Percentiles rank a stretch among this genome's conserved stretches.
These are phyloP conservation scores for Ellobium chinense DNA, from an alignment of 2,888 invertebrate genomes.

Conservation along the genomic window DNA sequence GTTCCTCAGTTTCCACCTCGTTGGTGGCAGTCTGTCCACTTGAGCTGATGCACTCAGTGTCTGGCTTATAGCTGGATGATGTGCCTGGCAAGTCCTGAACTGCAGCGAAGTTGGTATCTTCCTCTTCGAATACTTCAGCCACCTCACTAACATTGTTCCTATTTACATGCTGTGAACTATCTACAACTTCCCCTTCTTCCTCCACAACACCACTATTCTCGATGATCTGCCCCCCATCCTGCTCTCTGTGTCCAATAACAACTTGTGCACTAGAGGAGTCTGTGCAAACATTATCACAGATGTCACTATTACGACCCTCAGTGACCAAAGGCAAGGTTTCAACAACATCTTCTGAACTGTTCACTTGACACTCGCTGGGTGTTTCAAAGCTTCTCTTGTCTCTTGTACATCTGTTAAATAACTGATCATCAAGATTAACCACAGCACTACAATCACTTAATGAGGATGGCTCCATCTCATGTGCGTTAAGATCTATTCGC, in stretches of 20 bases:
- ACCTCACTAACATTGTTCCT: neutral
- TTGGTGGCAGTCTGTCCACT: conserved; percentile 17
- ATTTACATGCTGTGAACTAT: conserved; percentile 46
- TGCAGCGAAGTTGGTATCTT: neutral
- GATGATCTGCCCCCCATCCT: neutral
- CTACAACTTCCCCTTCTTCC: conserved; percentile 25
- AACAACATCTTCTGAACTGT: conserved; percentile 49
- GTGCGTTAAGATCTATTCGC: conserved; percentile 44
- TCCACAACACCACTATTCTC: neutral
- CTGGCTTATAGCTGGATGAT: conserved; percentile 4
- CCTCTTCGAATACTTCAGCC: conserved; percentile 18
- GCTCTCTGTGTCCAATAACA: neutral
- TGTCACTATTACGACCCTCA: conserved; percentile 1
- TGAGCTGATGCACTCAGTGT: conserved; percentile 37
- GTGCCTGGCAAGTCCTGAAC: neutral
- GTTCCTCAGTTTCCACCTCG: conserved; percentile 6
- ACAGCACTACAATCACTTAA: conserved; percentile 24
- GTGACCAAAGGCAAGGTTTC: conserved; percentile 12
- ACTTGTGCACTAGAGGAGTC: conserved; percentile 19
- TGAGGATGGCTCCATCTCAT: conserved; percentile 44
- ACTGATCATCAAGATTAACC: conserved; percentile 26
- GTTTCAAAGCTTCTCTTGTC: neutral
- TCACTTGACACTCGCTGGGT: conserved; percentile 49
- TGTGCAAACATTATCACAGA: conserved; percentile 45
- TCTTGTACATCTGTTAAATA: conserved; percentile 18